Evolutionary conservation across 2,113 vertebrate genomes (phyloP).

Genomic region (Brachypodius melanocephalos): DNA sequence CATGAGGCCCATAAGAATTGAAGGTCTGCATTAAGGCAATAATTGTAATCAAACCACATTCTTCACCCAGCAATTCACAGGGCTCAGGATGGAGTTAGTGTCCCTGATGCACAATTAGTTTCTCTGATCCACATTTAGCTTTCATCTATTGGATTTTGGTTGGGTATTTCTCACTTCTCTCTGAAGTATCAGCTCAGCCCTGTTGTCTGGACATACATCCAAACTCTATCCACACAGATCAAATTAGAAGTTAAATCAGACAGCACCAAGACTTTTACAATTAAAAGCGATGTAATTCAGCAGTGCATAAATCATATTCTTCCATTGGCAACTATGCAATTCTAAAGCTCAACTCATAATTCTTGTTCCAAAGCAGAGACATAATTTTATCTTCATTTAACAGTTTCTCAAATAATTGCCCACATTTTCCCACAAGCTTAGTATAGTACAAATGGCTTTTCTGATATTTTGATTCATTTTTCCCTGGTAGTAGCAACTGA

Average conservation of each 20-base stretch:
- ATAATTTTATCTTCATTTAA: not conserved
- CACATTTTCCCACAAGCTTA: not conserved
- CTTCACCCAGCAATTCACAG: not conserved
- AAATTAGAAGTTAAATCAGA: not conserved
- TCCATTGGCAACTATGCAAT: not conserved
- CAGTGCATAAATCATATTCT: not conserved
- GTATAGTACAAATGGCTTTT: not conserved
- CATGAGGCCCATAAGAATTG: not conserved
- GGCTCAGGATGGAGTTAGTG: not conserved
- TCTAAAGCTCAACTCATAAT: not conserved
- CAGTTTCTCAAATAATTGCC: not conserved
- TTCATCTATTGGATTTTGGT: not conserved
- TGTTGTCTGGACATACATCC: not conserved
- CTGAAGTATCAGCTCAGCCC: not conserved
- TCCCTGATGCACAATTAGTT: not conserved
- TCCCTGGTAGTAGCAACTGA: not conserved
- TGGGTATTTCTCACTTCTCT: not conserved
- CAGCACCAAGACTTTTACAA: not conserved
- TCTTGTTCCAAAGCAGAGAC: conserved; percentile 1
- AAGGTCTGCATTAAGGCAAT: conserved; percentile 1
- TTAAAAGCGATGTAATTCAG: not conserved
- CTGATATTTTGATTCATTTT: not conserved
- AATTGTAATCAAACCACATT: not conserved
- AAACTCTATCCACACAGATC: not conserved
- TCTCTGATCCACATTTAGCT: not conserved